Conservation (phyloP, 2,113 vertebrate genomes). For the Brachypodius melanocephalos region DNA sequence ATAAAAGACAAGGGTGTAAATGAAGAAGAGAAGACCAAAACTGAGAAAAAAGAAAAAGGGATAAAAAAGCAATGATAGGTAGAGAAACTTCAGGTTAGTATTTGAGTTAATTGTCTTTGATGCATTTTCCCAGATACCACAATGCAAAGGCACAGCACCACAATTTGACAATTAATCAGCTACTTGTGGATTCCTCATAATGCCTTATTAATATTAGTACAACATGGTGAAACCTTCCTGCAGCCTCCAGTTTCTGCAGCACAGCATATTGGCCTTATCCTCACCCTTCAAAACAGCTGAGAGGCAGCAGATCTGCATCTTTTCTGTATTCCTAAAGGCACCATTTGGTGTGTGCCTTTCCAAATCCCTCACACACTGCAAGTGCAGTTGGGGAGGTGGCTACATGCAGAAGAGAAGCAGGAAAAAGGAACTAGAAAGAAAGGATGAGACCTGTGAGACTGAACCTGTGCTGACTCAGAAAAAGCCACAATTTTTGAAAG, state of each 20-base stretch:
- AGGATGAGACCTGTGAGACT: background rate
- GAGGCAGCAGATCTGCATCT: background rate
- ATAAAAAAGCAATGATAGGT: background rate
- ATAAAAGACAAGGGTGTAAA: background rate
- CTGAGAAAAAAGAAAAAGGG: background rate
- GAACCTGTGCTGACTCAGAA: background rate
- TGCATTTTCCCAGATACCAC: background rate
- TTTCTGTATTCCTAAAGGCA: background rate
- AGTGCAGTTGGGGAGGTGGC: accelerated
- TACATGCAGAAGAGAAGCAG: background rate
- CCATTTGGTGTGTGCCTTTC: accelerated
- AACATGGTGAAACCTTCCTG: accelerated
- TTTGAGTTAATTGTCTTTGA: background rate
- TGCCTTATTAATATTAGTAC: background rate
- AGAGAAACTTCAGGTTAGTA: background rate
- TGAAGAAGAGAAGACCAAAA: background rate
- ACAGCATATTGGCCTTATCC: background rate
- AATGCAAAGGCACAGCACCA: background rate
- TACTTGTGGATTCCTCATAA: background rate
- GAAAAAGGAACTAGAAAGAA: background rate
- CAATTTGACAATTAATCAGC: background rate
- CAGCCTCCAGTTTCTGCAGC: background rate
- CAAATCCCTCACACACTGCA: accelerated
- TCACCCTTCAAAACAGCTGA: background rate
- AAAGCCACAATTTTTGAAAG: background rate